Percentiles rank a stretch among this genome's conserved stretches.
These are phyloP conservation scores for Onychomys leucogaster DNA, from an alignment of 2,797 vertebrate species.

Conservation along the genomic window DNA sequence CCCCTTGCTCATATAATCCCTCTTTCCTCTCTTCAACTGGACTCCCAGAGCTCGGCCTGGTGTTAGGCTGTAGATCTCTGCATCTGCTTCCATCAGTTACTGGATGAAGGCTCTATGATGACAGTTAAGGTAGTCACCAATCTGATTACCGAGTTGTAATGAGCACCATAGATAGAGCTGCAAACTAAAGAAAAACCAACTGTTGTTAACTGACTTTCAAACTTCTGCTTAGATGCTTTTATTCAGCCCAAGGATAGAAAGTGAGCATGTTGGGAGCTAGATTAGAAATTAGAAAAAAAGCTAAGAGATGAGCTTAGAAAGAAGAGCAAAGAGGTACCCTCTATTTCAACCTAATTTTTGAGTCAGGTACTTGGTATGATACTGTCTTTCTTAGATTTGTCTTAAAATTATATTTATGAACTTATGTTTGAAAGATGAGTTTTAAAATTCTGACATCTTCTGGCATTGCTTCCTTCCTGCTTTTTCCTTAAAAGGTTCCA, in stretches of 20 bases:
- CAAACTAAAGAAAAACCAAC: not conserved
- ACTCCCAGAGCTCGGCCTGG: too few species aligned
- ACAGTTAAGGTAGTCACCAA: too few species aligned
- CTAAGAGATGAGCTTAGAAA: not conserved
- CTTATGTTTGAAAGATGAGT: not conserved
- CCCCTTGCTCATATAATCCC: too few species aligned
- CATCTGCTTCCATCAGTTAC: too few species aligned
- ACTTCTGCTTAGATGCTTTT: not conserved
- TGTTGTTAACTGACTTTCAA: not conserved
- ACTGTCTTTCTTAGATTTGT: not conserved
- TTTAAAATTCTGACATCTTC: not conserved
- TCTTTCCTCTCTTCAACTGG: too few species aligned
- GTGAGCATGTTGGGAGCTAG: too few species aligned
- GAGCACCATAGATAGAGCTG: not conserved
- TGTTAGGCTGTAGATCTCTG: too few species aligned
- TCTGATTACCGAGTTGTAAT: not conserved
- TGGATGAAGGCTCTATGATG: too few species aligned
- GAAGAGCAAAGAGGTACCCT: not conserved
- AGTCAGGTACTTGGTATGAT: not conserved
- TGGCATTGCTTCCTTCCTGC: not conserved
- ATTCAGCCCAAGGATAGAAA: not conserved
- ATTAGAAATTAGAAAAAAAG: not conserved
- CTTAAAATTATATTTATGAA: not conserved
- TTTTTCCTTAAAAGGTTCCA: not conserved
- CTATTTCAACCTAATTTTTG: not conserved